Evolutionary conservation across 2,888 invertebrate genomes (phyloP), one percentile per base, ranked within the genome.

Genomic region (Orchesella flavescens): DNA sequence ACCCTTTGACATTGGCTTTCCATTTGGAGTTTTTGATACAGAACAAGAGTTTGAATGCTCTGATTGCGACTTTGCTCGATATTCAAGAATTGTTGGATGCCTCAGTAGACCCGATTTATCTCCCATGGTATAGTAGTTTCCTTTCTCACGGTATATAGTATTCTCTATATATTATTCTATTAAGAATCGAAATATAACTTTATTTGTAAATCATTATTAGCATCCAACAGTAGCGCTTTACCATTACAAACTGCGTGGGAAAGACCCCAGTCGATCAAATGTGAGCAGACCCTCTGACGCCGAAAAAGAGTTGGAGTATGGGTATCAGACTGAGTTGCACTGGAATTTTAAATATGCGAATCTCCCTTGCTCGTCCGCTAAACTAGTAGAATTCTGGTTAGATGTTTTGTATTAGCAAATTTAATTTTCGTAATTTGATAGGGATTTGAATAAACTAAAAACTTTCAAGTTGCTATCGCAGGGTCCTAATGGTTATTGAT

Each of bases 1-100:
- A 1, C 84, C 86, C 10, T 84, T 84, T 24, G 84, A 83, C 1
- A 10, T 86, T 7, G 86, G 86, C 5, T 84, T 86, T 23, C 86
- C 86, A 0, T 86, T 86, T 53, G 86, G 86, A 13, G 84, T 83
- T 12, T 86, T 86, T 24, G 83, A 83, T 23, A 59, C 61, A 2
- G 71, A 73, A 17, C 61, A 83, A 0, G 86, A 86, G 49, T 83
- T 86, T 44, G 43, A 59, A 12, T 86, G 86, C 57, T 66, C 12
- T 17, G 83, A 84, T 12, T 86, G 86, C 55, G 13, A 73, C 7
- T 43, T 55, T 19, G 57, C 17, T 24, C 43, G 63, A 1, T 72
- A 43, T 19, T 69, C 82, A 1, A 69, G 21, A n/a, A 71, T 83
- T 23, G 53, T 83, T 19, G 78, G 77, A 10, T 85, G 85, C 49